A percentile compares a stretch with the other conserved stretches of the same genome.
Evolutionary conservation across 1,140 invertebrate genomes (phyloP).

Genomic region (Nasonia giraulti): DNA sequence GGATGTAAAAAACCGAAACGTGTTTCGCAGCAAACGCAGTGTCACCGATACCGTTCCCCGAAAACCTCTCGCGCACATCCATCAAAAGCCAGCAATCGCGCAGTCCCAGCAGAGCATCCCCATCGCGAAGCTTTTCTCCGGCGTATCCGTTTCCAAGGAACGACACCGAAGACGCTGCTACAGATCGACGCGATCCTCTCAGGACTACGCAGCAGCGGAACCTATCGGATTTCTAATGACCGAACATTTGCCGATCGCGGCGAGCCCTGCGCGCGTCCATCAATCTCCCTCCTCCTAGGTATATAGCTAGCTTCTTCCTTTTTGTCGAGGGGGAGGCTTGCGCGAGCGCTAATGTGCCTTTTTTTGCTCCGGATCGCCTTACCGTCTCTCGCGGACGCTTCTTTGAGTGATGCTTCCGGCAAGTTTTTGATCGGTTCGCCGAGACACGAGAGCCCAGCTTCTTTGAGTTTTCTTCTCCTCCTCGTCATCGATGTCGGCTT

Average conservation of each 20-base stretch:
- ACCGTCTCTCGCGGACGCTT: slow-evolving; percentile 7
- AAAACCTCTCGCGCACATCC: no score
- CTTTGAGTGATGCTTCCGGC: neutral
- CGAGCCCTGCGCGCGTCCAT: slow-evolving; percentile 18
- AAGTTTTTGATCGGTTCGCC: slow-evolving; percentile 9
- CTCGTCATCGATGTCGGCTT: neutral
- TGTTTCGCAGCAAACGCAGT: no score
- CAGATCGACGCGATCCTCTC: neutral
- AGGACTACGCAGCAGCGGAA: neutral
- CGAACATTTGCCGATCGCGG: slow-evolving; percentile 20
- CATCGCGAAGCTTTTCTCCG: neutral
- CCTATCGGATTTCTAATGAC: slow-evolving; percentile 55
- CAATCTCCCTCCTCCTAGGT: neutral
- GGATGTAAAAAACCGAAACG: no score
- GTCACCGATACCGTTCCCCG: no score
- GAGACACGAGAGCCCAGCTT: neutral
- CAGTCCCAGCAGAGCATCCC: no score
- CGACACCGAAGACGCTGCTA: no score
- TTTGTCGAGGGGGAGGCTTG: neutral
- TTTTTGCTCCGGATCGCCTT: slow-evolving; percentile 40
- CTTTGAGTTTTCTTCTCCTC: neutral
- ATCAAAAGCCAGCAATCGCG: neutral
- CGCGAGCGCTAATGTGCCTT: neutral
- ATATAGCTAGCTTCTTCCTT: slow-evolving; percentile 10
- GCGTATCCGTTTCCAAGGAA: neutral